Conservation (phyloP, 2,113 vertebrate species). For the Lasiurus borealis region DNA sequence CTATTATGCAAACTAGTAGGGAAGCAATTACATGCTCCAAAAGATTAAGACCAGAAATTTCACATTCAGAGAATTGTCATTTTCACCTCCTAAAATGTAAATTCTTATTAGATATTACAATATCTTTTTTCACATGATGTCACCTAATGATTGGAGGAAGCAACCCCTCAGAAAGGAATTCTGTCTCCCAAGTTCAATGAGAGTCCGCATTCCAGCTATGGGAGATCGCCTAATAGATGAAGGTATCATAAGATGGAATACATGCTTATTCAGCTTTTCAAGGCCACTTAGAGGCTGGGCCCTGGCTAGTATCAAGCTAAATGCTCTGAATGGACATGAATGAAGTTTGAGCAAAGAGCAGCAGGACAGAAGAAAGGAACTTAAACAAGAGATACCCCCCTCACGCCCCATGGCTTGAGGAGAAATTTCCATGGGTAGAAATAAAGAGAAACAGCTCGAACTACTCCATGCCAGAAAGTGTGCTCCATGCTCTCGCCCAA, state of each 20-base stretch:
- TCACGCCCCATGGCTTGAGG: neutral
- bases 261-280: neutral
- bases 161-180: neutral
- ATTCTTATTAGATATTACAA: slow-evolving; percentile 63
- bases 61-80: slow-evolving; percentile 62
- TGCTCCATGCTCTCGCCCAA: neutral
- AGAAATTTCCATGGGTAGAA: neutral
- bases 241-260: neutral
- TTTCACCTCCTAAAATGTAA: slow-evolving; percentile 69
- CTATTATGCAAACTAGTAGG: slow-evolving; percentile 71
- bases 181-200: neutral
- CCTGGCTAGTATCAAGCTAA: neutral
- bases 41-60: slow-evolving; percentile 76
- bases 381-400: neutral
- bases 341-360: neutral
- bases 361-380: neutral
- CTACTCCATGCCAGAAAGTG: fast-evolving
- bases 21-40: slow-evolving; percentile 73
- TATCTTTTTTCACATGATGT: slow-evolving; percentile 45
- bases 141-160: neutral
- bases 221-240: neutral
- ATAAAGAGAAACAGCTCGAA: neutral
- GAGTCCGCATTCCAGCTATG: neutral
- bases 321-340: neutral
- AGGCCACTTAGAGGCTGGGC: neutral